Evolutionary conservation across 2,113 vertebrate genomes (phyloP), one percentile per base, ranked within the genome.

Genomic region (Ginglymostoma cirratum): DNA sequence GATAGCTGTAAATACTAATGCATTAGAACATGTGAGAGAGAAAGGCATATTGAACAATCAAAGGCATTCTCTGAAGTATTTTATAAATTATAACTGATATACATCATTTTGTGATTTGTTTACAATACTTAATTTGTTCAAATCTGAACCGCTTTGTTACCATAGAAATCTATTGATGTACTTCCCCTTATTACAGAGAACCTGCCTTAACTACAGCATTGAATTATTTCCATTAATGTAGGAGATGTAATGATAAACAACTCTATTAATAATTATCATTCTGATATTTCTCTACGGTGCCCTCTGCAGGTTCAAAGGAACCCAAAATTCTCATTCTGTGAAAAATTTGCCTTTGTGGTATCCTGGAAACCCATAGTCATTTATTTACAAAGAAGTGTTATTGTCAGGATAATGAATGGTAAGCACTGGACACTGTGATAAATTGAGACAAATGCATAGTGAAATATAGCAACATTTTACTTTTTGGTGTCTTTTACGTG

Each of bases 81-180:
- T 61, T 27, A 61, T 89, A 48, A 89, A 89, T 89, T 30, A 27
- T 52, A 87, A 52, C 48, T 87, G 19, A 87, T 42, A 85, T 0
- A 83, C 7, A 87, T 34, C 48, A 89, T 55, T 55, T 89, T 89
- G 52, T 89, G 48, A 89, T 89, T 52, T 89, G 86, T 89, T 89
- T 8, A 61, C 27, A 89, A 55, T 48, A 34, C 34, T 27, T 55
- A 89, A 89, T 89, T 61, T 55, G 45, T 10, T 89, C 21, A 24
- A 55, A 48, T 2, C 45, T 55, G 86, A 61, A 89, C 55, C 15
- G 48, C 27, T 89, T 89, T 27, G 48, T 55, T 89, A 89, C 48
- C 2, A 34, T 61, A 55, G 23, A 89, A 89, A 89, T 89, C 12
- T 89, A 89, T 89, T 61, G 7, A 27, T 89, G 86, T 30, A 23